phyloP scores from a whole-genome alignment of 2,888 invertebrate genomes.

The Apamea monoglypha region DNA sequence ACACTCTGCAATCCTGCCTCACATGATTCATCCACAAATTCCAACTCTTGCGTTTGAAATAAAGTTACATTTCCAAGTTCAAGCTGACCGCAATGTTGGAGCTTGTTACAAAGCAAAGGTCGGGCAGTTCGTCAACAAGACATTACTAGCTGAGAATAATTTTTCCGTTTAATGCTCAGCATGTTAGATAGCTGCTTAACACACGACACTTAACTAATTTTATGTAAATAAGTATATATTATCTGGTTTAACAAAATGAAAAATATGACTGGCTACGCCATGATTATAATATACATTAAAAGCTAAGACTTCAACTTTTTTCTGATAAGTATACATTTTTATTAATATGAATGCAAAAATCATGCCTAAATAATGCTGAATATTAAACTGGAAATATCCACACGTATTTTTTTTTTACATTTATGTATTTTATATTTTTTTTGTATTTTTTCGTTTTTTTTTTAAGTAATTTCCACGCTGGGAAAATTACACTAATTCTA shows the following conservation, averaged over 20 bases:
- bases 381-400: slow-evolving; percentile 91
- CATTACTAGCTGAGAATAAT: slow-evolving; percentile 88
- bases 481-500: slow-evolving; percentile 97
- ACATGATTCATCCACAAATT: slow-evolving; percentile 75
- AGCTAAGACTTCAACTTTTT: slow-evolving; percentile 83
- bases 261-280: slow-evolving; percentile 80
- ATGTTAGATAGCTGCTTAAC: slow-evolving; percentile 84
- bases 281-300: slow-evolving; percentile 87
- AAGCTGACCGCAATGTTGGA: slow-evolving; percentile 78
- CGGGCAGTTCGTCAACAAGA: slow-evolving; percentile 89
- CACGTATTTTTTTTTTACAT: slow-evolving; percentile 83
- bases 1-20: slow-evolving; percentile 83
- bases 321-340: slow-evolving; percentile 83
- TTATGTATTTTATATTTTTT: slow-evolving; percentile 71
- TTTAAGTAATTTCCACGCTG: slow-evolving; percentile 91
- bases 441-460: slow-evolving; percentile 77
- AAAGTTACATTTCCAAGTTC: slow-evolving; percentile 76
- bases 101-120: slow-evolving; percentile 89
- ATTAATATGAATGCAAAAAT: slow-evolving; percentile 87
- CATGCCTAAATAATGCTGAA: slow-evolving; percentile 90
- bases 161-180: slow-evolving; percentile 91
- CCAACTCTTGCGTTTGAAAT: slow-evolving; percentile 88
- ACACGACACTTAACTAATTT: slow-evolving; percentile 82
- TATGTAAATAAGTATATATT: slow-evolving; percentile 72
- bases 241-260: slow-evolving; percentile 78